Percentiles rank a stretch among this genome's conserved stretches.
These are phyloP conservation scores for Epizoanthus fatuus DNA, from an alignment of 92 coral and sea anemone genomes.

Conservation along the genomic window DNA sequence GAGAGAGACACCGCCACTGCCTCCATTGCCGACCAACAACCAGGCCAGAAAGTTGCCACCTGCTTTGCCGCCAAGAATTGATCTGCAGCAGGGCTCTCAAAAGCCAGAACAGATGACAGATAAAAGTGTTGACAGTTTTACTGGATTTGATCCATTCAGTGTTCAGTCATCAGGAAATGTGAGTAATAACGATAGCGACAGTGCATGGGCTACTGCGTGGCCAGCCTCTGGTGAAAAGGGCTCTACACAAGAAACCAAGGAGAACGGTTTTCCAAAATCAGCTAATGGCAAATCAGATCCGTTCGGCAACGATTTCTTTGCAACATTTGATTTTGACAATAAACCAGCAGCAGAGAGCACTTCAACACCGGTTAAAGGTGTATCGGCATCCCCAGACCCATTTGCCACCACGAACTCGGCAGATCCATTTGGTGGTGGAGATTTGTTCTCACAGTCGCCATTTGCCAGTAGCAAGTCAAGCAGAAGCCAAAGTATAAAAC, in stretches of 20 bases:
- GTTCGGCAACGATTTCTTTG: conserved; percentile 80
- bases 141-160: conserved; percentile 25
- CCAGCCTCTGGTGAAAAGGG: background rate
- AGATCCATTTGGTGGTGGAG: conserved; percentile 52
- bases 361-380: conserved; percentile 21
- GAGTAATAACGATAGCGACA: background rate
- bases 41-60: conserved; percentile 84
- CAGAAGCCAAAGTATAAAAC: conserved; percentile 22
- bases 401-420: conserved; percentile 34
- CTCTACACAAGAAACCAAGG: conserved; percentile 11
- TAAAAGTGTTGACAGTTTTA: conserved; percentile 16
- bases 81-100: conserved; percentile 63
- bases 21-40: conserved; percentile 50
- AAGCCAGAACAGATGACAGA: background rate
- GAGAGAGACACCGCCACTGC: conserved; percentile 48
- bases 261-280: conserved; percentile 19
- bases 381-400: conserved; percentile 45
- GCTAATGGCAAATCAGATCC: conserved; percentile 51
- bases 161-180: conserved; percentile 15
- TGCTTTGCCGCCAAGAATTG: conserved; percentile 93
- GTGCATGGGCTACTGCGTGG: conserved; percentile 32
- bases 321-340: conserved; percentile 73
- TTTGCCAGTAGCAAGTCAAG: conserved; percentile 37
- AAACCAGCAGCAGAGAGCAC: conserved; percentile 19
- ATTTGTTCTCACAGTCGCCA: conserved; percentile 65